These are phyloP conservation scores for Lordiphosa stackelbergi DNA, from an alignment of 1,140 invertebrate species.

Conservation along the genomic window DNA sequence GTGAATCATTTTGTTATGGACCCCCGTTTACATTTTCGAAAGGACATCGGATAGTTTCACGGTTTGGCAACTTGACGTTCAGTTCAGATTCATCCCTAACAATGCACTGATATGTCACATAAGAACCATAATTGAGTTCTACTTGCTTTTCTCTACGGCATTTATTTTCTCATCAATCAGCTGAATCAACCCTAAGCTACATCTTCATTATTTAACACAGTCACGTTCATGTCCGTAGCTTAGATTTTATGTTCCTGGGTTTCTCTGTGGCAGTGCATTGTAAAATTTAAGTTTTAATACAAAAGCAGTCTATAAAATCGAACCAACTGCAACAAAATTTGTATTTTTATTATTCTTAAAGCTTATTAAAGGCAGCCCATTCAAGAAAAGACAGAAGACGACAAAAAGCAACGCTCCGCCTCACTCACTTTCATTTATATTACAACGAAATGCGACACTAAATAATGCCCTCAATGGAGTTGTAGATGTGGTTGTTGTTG, in stretches of 20 bases:
- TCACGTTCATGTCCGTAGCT: constrained; percentile 38
- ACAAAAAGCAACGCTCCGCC: constrained; percentile 28
- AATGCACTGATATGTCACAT: too few species aligned
- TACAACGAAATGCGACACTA: constrained; percentile 72
- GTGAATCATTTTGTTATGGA: too few species aligned
- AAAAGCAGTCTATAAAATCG: constrained; percentile 61
- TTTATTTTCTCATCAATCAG: neutral
- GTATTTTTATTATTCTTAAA: constrained; percentile 56
- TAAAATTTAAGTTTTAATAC: constrained; percentile 39
- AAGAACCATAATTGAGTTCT: too few species aligned
- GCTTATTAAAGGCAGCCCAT: constrained; percentile 63
- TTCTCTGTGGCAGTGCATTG: constrained; percentile 47
- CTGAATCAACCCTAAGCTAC: constrained; percentile 13
- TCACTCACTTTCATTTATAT: constrained; percentile 74
- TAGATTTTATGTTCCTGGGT: constrained; percentile 41
- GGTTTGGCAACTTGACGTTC: too few species aligned
- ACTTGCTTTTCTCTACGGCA: too few species aligned
- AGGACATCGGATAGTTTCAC: too few species aligned
- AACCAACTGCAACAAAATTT: constrained; percentile 59
- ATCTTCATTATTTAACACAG: constrained; percentile 20
- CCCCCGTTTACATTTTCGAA: too few species aligned
- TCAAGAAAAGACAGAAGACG: constrained; percentile 27
- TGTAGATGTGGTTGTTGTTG: constrained; percentile 20
- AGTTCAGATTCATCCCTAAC: too few species aligned
- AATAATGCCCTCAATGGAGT: constrained; percentile 55